Evolutionary conservation across 2,888 invertebrate species (phyloP).

Genomic region (Tetragonisca angustula): DNA sequence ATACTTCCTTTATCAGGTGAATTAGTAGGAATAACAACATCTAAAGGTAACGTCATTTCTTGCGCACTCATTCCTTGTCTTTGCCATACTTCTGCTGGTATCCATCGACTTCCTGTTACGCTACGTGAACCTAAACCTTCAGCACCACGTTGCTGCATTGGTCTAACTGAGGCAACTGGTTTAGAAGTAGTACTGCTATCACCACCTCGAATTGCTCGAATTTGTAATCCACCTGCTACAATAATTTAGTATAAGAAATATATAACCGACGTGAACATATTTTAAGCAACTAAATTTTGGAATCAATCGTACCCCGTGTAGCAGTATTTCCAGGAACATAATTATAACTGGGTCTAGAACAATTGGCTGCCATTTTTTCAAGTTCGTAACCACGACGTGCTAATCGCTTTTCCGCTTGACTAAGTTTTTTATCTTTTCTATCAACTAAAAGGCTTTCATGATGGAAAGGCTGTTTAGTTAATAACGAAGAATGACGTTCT

Average conservation of each 20-base stretch:
- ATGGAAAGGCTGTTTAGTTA: constrained; percentile 95
- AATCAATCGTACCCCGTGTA: constrained; percentile 77
- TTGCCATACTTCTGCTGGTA: constrained; percentile 96
- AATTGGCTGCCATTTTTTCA: constrained; percentile 94
- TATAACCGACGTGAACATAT: constrained; percentile 12
- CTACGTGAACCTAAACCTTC: constrained; percentile 85
- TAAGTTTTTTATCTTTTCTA: constrained; percentile 96
- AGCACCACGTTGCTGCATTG: constrained; percentile 88
- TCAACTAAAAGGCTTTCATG: constrained; percentile 98
- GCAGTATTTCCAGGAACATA: constrained; percentile 83
- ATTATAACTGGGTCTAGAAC: constrained; percentile 86
- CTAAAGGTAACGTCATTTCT: constrained; percentile 96
- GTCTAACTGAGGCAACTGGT: constrained; percentile 90
- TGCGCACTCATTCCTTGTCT: constrained; percentile 97
- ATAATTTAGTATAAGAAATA: constrained; percentile 53
- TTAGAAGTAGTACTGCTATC: constrained; percentile 87
- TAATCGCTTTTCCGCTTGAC: constrained; percentile 95
- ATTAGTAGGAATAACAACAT: constrained; percentile 96
- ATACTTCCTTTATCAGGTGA: constrained; percentile 95
- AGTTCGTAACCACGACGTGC: constrained; percentile 97
- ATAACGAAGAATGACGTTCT: constrained; percentile 86
- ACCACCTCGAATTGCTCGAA: constrained; percentile 86
- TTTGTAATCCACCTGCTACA: constrained; percentile 84
- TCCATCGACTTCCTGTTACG: constrained; percentile 88
- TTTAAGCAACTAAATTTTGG: constrained; percentile 19